Percentiles rank a stretch among this genome's conserved stretches.
These are phyloP conservation scores for Dione juno DNA, from an alignment of 2,888 invertebrate species.

Conservation along the genomic window DNA sequence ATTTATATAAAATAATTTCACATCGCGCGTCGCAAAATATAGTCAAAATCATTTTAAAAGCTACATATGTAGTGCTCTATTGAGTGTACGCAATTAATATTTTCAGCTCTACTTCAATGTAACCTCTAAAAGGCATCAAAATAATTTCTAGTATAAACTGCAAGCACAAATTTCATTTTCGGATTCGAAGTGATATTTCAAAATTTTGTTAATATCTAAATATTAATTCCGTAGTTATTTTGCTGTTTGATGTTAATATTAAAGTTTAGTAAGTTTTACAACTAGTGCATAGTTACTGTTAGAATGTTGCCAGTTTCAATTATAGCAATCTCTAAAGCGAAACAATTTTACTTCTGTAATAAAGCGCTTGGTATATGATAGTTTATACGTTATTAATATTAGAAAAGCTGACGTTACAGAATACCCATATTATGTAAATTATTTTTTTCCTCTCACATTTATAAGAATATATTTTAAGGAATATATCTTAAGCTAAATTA, in stretches of 20 bases:
- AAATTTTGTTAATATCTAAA: slow-evolving; percentile 22
- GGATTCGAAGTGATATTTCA: slow-evolving; percentile 15
- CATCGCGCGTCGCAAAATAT: not conserved
- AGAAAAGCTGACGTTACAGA: not conserved
- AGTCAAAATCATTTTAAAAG: slow-evolving; percentile 18
- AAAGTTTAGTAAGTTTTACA: slow-evolving; percentile 27
- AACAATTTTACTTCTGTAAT: slow-evolving; percentile 24
- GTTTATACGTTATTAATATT: slow-evolving; percentile 3
- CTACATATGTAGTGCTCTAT: slow-evolving; percentile 1
- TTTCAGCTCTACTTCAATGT: slow-evolving; percentile 13
- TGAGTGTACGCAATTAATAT: slow-evolving; percentile 14
- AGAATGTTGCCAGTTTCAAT: slow-evolving; percentile 37
- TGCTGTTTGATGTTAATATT: slow-evolving; percentile 28
- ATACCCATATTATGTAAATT: too few species aligned
- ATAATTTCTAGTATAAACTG: slow-evolving; percentile 16
- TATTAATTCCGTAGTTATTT: slow-evolving; percentile 31
- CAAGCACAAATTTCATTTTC: slow-evolving; percentile 10
- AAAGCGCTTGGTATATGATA: slow-evolving; percentile 9
- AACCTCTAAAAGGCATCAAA: slow-evolving; percentile 17
- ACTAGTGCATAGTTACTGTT: slow-evolving; percentile 14
- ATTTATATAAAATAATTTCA: not conserved
- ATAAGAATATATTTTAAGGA: too few species aligned
- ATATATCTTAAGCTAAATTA: too few species aligned
- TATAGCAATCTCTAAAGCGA: slow-evolving; percentile 39
- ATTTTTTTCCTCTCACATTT: too few species aligned